Percentiles rank a stretch among this genome's conserved stretches.
Evolutionary conservation across 2,797 vertebrate genomes (phyloP).

Genomic region (Falco cherrug): DNA sequence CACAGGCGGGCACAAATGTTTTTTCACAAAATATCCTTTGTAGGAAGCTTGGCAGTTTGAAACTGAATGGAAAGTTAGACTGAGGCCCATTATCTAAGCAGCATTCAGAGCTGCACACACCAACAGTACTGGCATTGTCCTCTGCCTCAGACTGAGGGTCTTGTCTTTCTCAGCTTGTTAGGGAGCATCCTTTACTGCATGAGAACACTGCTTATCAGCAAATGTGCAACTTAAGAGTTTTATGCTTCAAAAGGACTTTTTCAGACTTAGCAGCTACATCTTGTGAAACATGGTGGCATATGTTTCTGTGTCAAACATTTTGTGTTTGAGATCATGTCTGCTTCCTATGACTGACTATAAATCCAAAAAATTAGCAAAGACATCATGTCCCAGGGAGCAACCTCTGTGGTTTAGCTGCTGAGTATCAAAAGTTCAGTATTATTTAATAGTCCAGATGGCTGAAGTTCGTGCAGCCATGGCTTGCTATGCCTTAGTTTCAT

Average conservation of each 20-base stretch:
- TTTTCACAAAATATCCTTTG: slow-evolving; percentile 45
- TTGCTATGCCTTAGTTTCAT: background rate
- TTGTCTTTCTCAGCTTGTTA: background rate
- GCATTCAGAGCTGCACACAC: background rate
- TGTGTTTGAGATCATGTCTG: background rate
- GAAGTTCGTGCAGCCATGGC: background rate
- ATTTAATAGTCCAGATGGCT: background rate
- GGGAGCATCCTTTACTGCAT: background rate
- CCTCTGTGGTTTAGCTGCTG: background rate
- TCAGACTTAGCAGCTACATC: background rate
- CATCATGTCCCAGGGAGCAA: background rate
- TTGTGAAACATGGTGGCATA: background rate
- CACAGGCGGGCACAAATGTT: background rate
- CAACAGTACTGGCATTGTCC: slow-evolving; percentile 5
- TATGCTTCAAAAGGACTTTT: background rate
- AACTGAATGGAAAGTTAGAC: slow-evolving; percentile 8
- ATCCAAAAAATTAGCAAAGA: background rate
- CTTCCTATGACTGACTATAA: background rate
- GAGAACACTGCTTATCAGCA: background rate
- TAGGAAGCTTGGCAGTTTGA: background rate
- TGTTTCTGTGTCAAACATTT: background rate
- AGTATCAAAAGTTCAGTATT: slow-evolving; percentile 6
- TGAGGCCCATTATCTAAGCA: background rate
- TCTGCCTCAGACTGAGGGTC: background rate
- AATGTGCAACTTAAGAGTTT: background rate